These are phyloP conservation scores for Platygyra sinensis DNA, from an alignment of 64 coral and sea anemone species.

Conservation along the genomic window DNA sequence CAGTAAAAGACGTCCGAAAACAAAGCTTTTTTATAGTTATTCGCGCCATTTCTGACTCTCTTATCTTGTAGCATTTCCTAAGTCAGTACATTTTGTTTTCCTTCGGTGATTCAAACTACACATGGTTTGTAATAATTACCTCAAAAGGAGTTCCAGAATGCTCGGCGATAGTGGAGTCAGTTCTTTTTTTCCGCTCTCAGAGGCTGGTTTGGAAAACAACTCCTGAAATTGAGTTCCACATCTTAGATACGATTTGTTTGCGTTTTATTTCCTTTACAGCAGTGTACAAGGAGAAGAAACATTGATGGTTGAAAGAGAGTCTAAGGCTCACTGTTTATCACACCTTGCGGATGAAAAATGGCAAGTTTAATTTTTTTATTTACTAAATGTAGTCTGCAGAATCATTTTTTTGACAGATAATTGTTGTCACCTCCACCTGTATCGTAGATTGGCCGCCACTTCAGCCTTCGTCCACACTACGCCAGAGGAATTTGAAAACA, in stretches of 20 bases:
- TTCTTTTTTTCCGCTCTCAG: not conserved
- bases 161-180: not conserved
- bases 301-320: constrained; percentile 72
- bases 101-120: too few species aligned
- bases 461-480: too few species aligned
- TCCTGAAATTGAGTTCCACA: not conserved
- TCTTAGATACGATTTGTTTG: not conserved
- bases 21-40: too few species aligned
- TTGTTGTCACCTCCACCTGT: not conserved
- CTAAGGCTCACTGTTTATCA: constrained; percentile 64
- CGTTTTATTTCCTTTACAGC: constrained; percentile 12
- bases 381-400: not conserved
- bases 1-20: too few species aligned
- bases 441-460: too few species aligned
- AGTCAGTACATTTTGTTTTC: too few species aligned
- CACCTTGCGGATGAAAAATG: constrained; percentile 73
- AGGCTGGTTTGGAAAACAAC: not conserved
- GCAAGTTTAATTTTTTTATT: constrained; percentile 14
- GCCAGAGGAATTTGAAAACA: too few species aligned
- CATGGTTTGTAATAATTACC: too few species aligned
- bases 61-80: too few species aligned
- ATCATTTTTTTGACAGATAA: not conserved
- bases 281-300: constrained; percentile 51
- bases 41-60: too few species aligned
- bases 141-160: too few species aligned